A percentile compares a stretch with the other conserved stretches of the same genome.
phyloP scores from a whole-genome alignment of 2,888 invertebrate genomes.

The Aphodius granarius region DNA sequence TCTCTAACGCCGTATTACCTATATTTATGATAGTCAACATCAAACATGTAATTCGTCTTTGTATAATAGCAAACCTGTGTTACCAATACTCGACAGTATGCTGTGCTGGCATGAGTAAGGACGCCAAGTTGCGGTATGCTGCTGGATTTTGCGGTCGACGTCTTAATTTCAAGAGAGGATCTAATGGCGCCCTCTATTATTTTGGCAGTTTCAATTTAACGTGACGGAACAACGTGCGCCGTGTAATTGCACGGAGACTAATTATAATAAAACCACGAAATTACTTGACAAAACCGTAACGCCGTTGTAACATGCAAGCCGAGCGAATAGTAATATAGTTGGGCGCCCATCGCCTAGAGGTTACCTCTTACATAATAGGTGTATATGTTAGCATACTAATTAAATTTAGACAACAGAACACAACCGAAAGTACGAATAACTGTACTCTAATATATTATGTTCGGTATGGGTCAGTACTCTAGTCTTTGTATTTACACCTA shows the following conservation, averaged over 20 bases:
- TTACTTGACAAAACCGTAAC: slow-evolving; percentile 17
- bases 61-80: neutral
- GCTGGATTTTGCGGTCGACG: neutral
- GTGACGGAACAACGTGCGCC: slow-evolving; percentile 9
- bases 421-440: neutral
- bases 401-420: slow-evolving; percentile 6
- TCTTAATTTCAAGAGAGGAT: neutral
- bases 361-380: slow-evolving; percentile 2
- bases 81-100: neutral
- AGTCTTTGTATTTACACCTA: neutral
- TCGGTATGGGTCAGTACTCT: neutral
- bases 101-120: no score
- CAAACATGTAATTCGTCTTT: no score
- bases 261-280: slow-evolving; percentile 20
- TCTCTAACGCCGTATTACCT: no score
- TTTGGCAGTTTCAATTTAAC: slow-evolving; percentile 15
- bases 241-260: slow-evolving; percentile 17
- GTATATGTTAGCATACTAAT: slow-evolving; percentile 4
- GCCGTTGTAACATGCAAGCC: slow-evolving; percentile 12
- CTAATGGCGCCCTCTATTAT: slow-evolving; percentile 5
- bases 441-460: neutral
- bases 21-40: no score
- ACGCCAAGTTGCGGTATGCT: neutral
- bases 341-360: slow-evolving; percentile 1
- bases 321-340: neutral